A percentile compares a stretch with the other conserved stretches of the same genome.
Conservation (phyloP, 2,113 vertebrate genomes). For the Cercocebus atys region DNA sequence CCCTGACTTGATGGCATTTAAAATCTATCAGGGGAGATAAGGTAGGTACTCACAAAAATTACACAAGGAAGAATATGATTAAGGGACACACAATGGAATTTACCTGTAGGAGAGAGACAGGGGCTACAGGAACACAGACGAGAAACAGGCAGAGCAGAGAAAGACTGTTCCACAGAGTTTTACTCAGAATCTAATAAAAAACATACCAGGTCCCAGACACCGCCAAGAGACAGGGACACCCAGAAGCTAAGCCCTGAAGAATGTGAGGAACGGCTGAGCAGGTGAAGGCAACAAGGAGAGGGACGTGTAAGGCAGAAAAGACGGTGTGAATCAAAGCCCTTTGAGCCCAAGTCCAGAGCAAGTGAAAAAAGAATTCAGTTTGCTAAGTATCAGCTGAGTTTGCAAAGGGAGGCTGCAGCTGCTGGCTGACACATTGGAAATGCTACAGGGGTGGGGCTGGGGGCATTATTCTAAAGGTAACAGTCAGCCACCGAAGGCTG, state of each 20-base stretch:
- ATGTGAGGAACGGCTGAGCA: neutral
- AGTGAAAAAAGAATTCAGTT: neutral
- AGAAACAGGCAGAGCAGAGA: neutral
- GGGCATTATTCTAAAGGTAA: neutral
- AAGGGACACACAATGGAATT: neutral
- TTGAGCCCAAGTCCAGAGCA: neutral
- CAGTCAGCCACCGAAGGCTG: neutral
- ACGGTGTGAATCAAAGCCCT: neutral
- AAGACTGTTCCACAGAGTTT: neutral
- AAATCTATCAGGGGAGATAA: neutral
- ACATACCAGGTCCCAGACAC: neutral
- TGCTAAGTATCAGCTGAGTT: neutral
- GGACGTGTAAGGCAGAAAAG: neutral
- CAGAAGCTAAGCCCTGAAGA: neutral
- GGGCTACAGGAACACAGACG: neutral
- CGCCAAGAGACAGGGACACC: neutral
- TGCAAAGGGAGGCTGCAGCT: neutral
- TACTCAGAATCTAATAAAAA: neutral
- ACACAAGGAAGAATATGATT: neutral
- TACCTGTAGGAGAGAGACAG: neutral
- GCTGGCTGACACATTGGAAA: neutral
- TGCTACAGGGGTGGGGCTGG: accelerated
- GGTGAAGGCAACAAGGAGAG: neutral
- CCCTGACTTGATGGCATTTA: neutral
- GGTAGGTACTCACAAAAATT: neutral